phyloP scores from a whole-genome alignment of 2,797 vertebrate species.

The Chloroceryle amazona region DNA sequence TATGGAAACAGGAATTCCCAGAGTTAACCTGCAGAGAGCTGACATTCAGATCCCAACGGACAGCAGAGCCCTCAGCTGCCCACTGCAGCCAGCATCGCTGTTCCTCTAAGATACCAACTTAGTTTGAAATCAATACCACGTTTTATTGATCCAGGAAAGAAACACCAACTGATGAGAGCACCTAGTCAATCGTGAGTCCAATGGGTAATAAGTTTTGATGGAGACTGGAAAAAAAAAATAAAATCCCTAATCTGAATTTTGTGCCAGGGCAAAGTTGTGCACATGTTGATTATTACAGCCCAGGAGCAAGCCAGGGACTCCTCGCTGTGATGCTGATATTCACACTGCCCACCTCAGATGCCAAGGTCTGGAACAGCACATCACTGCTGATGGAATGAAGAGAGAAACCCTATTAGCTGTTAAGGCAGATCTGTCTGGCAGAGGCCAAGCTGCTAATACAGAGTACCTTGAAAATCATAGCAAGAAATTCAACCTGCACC shows the following conservation, averaged over 20 bases:
- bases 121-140: constrained; percentile 66
- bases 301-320: neutral
- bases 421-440: neutral
- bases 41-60: neutral
- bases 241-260: neutral
- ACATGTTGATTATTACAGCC: neutral
- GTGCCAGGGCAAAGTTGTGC: neutral
- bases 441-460: constrained; percentile 26
- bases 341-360: neutral
- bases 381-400: neutral
- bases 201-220: constrained; percentile 57
- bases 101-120: constrained; percentile 62
- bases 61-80: neutral
- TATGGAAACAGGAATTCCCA: neutral
- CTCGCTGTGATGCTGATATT: neutral
- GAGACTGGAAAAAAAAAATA: neutral
- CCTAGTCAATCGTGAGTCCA: constrained; percentile 67
- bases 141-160: constrained; percentile 75
- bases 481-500: constrained; percentile 39
- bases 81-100: neutral
- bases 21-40: neutral
- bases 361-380: neutral
- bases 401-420: constrained; percentile 36
- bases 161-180: constrained; percentile 36
- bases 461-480: constrained; percentile 36